A percentile compares a stretch with the other conserved stretches of the same genome.
Evolutionary conservation across 2,797 vertebrate species (phyloP).

Genomic region (Poeciliopsis gracilis): DNA sequence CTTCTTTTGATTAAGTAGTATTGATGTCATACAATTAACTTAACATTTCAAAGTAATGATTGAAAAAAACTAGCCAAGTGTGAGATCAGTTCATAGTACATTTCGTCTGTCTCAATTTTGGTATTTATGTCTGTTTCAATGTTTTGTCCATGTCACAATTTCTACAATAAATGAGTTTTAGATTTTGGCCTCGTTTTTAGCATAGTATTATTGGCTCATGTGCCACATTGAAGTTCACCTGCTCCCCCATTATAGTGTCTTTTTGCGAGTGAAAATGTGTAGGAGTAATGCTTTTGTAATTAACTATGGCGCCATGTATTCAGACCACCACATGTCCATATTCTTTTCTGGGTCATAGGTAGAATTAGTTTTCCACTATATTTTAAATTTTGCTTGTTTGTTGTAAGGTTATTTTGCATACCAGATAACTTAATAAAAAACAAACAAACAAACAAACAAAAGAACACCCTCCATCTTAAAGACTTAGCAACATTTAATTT

Average conservation of each 20-base stretch:
- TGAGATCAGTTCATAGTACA: not conserved
- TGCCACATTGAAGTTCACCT: not conserved
- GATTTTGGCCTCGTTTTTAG: not conserved
- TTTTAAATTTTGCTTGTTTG: not conserved
- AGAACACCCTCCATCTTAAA: not conserved
- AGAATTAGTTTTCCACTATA: not conserved
- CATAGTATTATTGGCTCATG: not conserved
- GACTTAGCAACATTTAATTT: not conserved
- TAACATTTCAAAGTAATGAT: not conserved
- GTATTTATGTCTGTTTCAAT: not conserved
- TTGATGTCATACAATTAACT: not conserved
- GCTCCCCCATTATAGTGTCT: not conserved
- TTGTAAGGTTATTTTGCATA: not conserved
- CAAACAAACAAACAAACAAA: not conserved
- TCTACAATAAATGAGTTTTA: not conserved
- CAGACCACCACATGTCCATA: not conserved
- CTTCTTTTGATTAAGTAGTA: not conserved
- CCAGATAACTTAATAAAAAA: no score
- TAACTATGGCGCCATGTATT: not conserved
- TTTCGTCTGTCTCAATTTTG: not conserved
- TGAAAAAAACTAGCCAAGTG: not conserved
- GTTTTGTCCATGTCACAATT: not conserved
- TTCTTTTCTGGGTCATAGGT: not conserved
- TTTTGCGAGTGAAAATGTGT: not conserved
- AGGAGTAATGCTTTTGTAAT: not conserved